Base-by-base conservation (phyloP, 1,140 invertebrate species). In the Microplitis demolitor region DNA sequence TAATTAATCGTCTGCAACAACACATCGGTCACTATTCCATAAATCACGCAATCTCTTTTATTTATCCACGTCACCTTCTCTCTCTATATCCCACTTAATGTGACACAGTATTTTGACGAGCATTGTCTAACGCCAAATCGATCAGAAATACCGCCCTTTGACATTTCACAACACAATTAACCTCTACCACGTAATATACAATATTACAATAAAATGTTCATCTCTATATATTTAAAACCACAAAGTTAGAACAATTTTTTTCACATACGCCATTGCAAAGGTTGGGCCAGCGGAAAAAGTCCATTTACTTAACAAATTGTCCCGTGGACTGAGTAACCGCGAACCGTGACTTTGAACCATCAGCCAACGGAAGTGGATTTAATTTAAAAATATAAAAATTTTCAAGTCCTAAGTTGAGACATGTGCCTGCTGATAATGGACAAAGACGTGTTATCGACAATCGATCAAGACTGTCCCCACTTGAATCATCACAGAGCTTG, bases 1-100 rank as follows among this genome's bases (percentile, higher is more conserved):
- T 78, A 81, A 82, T 80, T 81, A 81, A 82, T 82, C 78, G 77
- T 79, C 77, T 72, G 78, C 74, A 78, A 79, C 24, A 80, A 78
- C 76, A 74, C 76, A 78, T 69, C 75, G 77, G 76, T 80, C 77
- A 80, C 69, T 72, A 61, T 61, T 74, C 60, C 74, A 80, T 83
- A 78, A 81, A 81, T 83, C 79, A 81, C 71, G 70, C 14, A 34
- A 64, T 72, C 74, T 71, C 58, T 76, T 77, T 78, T 78, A 73
- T 73, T 77, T 71, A 58, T 64, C 56, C 71, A 71, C 78, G 76
- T 76, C 76, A 73, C 71, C 71, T 70, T 75, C 39, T 6, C 39
- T 45, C 39, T 45, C 5, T 45, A 45, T 9, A 45, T 9, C 39
- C 39, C 39, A 9, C 5, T 45, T 11, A 11, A 45, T 5, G 62